Percentiles rank a stretch among this genome's conserved stretches.
These are phyloP conservation scores for Taxidea taxus DNA, from an alignment of 2,113 vertebrate species.

Conservation along the genomic window DNA sequence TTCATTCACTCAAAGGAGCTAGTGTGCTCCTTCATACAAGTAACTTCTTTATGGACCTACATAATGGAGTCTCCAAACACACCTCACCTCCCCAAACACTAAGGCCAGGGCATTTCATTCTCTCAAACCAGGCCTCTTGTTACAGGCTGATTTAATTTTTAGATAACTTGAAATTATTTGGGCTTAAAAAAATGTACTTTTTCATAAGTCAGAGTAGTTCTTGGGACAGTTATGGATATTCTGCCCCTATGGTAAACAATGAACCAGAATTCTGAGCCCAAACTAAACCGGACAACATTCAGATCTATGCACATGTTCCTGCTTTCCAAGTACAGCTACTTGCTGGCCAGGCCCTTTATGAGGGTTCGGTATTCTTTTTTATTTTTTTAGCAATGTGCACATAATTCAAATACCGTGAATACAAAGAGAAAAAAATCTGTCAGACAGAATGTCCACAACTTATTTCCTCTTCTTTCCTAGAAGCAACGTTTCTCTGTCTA, in stretches of 20 bases:
- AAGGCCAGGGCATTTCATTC: not conserved
- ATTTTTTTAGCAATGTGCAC: not conserved
- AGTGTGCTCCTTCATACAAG: slow-evolving; percentile 3
- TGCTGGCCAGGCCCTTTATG: not conserved
- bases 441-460: not conserved
- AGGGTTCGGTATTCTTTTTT: not conserved
- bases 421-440: not conserved
- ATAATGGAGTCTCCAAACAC: not conserved
- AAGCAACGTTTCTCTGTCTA: not conserved
- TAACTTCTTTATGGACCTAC: not conserved
- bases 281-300: not conserved
- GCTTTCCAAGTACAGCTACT: not conserved
- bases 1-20: not conserved
- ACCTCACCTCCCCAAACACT: not conserved
- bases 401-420: slow-evolving; percentile 27
- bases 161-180: not conserved
- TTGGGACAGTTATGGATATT: not conserved
- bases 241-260: not conserved
- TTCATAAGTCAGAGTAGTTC: not conserved
- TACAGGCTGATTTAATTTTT: not conserved
- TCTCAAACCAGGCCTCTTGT: not conserved
- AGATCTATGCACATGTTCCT: not conserved
- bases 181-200: not conserved
- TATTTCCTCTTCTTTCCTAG: slow-evolving; percentile 4
- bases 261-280: slow-evolving; percentile 33